A percentile compares a stretch with the other conserved stretches of the same genome.
Evolutionary conservation across 2,113 vertebrate species (phyloP).

Genomic region (Corapipo altera): DNA sequence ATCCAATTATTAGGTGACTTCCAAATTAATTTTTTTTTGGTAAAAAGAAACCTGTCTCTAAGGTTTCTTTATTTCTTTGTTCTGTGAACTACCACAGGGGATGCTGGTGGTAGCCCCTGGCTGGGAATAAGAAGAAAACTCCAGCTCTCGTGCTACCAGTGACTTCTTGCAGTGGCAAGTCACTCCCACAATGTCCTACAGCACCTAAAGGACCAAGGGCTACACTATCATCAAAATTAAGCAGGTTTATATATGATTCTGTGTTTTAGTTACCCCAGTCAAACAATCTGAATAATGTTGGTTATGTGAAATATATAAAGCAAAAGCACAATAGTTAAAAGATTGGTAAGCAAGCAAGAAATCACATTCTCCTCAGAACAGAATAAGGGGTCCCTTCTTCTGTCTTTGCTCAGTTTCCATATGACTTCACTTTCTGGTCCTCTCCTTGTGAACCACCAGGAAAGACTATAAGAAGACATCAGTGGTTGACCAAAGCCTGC

Average conservation of each 20-base stretch:
- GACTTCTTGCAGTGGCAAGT: background rate
- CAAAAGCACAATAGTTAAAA: background rate
- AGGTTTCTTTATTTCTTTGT: background rate
- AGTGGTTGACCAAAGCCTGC: background rate
- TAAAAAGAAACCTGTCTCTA: background rate
- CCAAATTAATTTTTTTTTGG: background rate
- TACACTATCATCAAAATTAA: background rate
- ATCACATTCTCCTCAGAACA: background rate
- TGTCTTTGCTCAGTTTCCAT: background rate
- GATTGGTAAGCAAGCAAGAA: background rate
- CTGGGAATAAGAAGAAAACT: background rate
- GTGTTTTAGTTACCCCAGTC: background rate
- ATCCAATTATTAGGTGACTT: background rate
- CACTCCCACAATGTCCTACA: background rate
- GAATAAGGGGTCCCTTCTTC: background rate
- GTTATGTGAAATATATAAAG: background rate
- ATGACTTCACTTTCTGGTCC: background rate
- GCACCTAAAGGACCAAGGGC: background rate
- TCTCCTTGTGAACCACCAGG: background rate
- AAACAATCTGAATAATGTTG: background rate
- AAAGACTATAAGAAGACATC: background rate
- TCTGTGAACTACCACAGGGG: background rate
- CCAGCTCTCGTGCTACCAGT: background rate
- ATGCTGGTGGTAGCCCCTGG: background rate
- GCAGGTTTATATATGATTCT: background rate